These are phyloP conservation scores for Coelopa frigida DNA, from an alignment of 1,140 invertebrate genomes.

Conservation along the genomic window DNA sequence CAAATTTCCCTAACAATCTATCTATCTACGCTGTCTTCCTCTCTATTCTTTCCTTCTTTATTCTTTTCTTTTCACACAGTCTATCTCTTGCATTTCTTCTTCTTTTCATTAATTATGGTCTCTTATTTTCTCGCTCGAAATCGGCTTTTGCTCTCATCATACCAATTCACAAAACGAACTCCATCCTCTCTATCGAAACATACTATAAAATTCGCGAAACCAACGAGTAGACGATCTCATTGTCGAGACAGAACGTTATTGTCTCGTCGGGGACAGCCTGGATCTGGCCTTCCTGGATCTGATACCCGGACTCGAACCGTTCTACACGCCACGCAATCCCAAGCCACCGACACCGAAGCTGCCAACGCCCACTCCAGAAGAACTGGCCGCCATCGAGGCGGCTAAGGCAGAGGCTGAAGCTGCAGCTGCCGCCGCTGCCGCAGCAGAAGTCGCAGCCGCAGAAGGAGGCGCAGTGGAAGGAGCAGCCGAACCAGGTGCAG, in stretches of 20 bases:
- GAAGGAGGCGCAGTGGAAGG: conserved; percentile 25
- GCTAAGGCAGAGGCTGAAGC: conserved; percentile 29
- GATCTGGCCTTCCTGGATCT: conserved; percentile 94
- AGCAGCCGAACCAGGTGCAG: conserved; percentile 17
- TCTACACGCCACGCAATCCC: conserved; percentile 40
- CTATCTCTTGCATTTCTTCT: conserved; percentile 19
- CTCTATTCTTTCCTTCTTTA: conserved; percentile 1
- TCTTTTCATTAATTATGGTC: not conserved
- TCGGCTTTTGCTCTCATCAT: not conserved
- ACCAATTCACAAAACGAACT: not conserved
- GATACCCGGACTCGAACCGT: conserved; percentile 58
- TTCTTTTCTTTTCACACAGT: conserved; percentile 9
- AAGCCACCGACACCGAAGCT: conserved; percentile 43
- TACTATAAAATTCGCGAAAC: not conserved
- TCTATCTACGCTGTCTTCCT: conserved; percentile 16
- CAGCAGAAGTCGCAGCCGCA: conserved; percentile 23
- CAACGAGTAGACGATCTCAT: conserved; percentile 87
- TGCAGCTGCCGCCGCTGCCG: conserved; percentile 28
- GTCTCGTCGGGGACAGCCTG: conserved; percentile 94
- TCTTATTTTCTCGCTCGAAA: conserved; percentile 2
- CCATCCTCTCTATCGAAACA: conserved; percentile 5
- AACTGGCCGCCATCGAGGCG: conserved; percentile 33
- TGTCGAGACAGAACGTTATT: conserved; percentile 96
- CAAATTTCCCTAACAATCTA: conserved; percentile 11
- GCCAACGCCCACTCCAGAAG: conserved; percentile 38